Percentiles rank a stretch among this genome's conserved stretches.
These are phyloP conservation scores for Hemicentrotus pulcherrimus DNA, from an alignment of 35 echinoderm and acorn worm genomes.

Conservation along the genomic window DNA sequence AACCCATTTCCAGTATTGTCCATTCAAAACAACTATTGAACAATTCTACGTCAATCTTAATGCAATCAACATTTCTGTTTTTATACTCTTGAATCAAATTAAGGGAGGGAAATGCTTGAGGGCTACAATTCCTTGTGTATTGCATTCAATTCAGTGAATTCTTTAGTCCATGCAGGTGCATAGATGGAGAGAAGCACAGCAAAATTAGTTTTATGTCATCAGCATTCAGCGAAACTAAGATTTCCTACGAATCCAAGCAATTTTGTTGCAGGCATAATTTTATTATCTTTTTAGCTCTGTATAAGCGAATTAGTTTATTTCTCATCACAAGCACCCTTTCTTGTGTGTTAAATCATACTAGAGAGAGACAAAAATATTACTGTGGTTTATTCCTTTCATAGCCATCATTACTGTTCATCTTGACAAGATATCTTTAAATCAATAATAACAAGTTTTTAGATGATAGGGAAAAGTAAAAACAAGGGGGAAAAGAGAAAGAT, in stretches of 20 bases:
- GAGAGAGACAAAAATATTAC: background rate
- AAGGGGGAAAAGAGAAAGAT: too few relatives aligned
- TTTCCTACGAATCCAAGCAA: background rate
- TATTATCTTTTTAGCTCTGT: background rate
- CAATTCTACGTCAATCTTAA: too few relatives aligned
- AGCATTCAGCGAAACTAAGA: background rate
- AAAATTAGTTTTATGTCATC: background rate
- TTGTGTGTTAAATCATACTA: background rate
- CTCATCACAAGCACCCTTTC: background rate
- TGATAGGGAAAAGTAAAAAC: too few relatives aligned
- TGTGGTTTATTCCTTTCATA: background rate
- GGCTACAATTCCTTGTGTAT: too few relatives aligned
- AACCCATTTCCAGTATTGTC: too few relatives aligned
- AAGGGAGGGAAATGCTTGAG: too few relatives aligned
- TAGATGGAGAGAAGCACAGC: background rate
- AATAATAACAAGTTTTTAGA: too few relatives aligned
- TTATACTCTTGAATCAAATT: too few relatives aligned
- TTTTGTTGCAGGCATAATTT: background rate
- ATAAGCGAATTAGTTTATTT: background rate
- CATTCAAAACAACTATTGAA: too few relatives aligned
- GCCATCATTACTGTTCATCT: background rate
- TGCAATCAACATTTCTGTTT: too few relatives aligned
- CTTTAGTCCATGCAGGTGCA: slow-evolving; percentile 9
- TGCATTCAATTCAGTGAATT: background rate
- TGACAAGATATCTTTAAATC: background rate